A percentile compares a stretch with the other conserved stretches of the same genome.
These are phyloP conservation scores for Drosophila tani DNA, from an alignment of 1,140 invertebrate genomes.

Conservation along the genomic window DNA sequence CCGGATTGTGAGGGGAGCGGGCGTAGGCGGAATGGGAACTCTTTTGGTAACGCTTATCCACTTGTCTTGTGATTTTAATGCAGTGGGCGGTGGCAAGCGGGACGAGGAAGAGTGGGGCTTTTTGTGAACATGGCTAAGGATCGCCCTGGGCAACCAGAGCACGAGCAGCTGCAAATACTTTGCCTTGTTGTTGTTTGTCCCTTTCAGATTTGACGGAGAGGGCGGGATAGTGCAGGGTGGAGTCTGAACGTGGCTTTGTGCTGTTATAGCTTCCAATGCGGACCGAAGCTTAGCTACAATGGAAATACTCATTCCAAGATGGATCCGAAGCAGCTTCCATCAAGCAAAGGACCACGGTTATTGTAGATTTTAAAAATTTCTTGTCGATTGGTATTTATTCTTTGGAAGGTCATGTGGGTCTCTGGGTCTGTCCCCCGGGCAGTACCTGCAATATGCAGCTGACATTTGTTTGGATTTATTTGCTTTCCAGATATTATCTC, in stretches of 20 bases:
- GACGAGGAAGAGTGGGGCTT: constrained; percentile 22
- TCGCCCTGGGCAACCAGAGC: constrained; percentile 72
- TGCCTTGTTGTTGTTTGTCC: constrained; percentile 60
- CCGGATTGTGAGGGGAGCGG: constrained; percentile 9
- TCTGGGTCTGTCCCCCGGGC: neutral
- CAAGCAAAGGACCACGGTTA: neutral
- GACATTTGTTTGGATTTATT: constrained; percentile 78
- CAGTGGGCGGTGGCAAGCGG: constrained; percentile 57
- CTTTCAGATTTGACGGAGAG: constrained; percentile 33
- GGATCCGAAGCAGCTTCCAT: neutral
- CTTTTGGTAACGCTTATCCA: constrained; percentile 81
- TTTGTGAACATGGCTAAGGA: constrained; percentile 65
- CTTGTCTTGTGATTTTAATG: constrained; percentile 82
- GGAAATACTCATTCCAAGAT: constrained; percentile 19
- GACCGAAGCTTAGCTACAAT: neutral
- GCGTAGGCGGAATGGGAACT: constrained; percentile 19
- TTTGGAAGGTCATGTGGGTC: neutral
- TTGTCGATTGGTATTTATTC: constrained; percentile 1
- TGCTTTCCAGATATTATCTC: constrained; percentile 33
- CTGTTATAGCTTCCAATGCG: constrained; percentile 4
- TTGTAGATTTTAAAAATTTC: constrained; percentile 1
- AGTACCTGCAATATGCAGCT: constrained; percentile 50
- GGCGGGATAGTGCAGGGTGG: constrained; percentile 8
- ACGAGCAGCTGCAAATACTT: constrained; percentile 72
- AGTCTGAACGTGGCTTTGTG: constrained; percentile 11